Evolutionary conservation across 2,113 vertebrate genomes (phyloP).

Genomic region (Tinamus guttatus): DNA sequence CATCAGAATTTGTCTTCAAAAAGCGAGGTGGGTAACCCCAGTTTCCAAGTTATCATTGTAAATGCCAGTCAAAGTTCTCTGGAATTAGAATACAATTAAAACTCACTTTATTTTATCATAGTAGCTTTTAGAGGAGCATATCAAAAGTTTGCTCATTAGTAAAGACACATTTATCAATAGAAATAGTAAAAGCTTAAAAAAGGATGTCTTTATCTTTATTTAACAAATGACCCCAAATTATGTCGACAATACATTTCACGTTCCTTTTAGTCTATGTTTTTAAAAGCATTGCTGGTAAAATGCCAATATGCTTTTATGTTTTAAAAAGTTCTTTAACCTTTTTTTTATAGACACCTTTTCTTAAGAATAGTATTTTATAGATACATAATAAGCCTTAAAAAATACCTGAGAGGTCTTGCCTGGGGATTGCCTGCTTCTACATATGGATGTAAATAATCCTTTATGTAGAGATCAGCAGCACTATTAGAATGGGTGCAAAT

Average conservation of each 20-base stretch:
- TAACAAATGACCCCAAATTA: constrained; percentile 60
- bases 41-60: constrained; percentile 15
- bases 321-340: constrained; percentile 59
- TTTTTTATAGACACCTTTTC: constrained; percentile 84
- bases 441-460: constrained; percentile 99
- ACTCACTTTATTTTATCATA: constrained; percentile 46
- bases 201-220: constrained; percentile 82
- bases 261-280: constrained; percentile 58
- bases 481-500: constrained; percentile 99
- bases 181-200: constrained; percentile 80
- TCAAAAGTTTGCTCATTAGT: constrained; percentile 64
- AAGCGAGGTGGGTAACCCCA: neutral
- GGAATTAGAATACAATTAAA: constrained; percentile 45
- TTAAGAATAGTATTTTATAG: constrained; percentile 82
- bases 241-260: neutral
- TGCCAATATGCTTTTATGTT: constrained; percentile 60
- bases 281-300: constrained; percentile 67
- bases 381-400: constrained; percentile 84
- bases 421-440: constrained; percentile 98
- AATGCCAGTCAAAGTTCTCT: neutral
- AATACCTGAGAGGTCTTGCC: constrained; percentile 99
- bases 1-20: neutral
- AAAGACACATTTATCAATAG: constrained; percentile 74
- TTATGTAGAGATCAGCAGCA: constrained; percentile 99
- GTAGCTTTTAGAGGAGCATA: constrained; percentile 65